phyloP scores from a whole-genome alignment of 2,113 vertebrate genomes.

The Myrmophylax atrothorax region DNA sequence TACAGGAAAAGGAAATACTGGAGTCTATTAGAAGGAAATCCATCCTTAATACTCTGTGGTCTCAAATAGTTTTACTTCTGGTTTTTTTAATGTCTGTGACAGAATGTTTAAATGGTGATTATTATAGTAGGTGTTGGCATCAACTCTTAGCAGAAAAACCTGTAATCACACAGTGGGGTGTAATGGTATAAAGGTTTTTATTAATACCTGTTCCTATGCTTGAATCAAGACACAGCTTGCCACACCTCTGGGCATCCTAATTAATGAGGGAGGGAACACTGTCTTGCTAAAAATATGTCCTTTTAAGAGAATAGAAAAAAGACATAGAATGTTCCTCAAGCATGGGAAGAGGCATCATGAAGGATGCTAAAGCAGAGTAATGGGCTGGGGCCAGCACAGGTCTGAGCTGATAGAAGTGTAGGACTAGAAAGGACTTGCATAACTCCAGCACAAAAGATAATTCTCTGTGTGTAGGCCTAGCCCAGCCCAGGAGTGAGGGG shows the following conservation, averaged over 20 bases:
- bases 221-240: background rate
- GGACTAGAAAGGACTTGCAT: background rate
- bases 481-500: background rate
- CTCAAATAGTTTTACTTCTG: background rate
- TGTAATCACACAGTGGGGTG: background rate
- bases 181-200: background rate
- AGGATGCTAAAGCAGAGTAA: background rate
- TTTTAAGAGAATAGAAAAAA: background rate
- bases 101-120: background rate
- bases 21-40: background rate
- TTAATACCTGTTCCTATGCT: background rate
- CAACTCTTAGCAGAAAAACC: background rate
- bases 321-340: background rate
- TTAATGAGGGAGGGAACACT: background rate
- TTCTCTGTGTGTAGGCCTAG: background rate
- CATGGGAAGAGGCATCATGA: background rate
- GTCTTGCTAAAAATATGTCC: background rate
- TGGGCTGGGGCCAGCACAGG: no score
- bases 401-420: background rate
- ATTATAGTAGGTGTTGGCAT: background rate
- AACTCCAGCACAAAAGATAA: background rate
- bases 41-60: background rate
- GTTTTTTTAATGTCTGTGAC: background rate
- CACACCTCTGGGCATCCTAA: background rate
- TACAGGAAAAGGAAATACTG: background rate